A percentile compares a stretch with the other conserved stretches of the same genome.
Conservation (phyloP, 2,113 vertebrate species). For the Sinosuthora webbiana region DNA sequence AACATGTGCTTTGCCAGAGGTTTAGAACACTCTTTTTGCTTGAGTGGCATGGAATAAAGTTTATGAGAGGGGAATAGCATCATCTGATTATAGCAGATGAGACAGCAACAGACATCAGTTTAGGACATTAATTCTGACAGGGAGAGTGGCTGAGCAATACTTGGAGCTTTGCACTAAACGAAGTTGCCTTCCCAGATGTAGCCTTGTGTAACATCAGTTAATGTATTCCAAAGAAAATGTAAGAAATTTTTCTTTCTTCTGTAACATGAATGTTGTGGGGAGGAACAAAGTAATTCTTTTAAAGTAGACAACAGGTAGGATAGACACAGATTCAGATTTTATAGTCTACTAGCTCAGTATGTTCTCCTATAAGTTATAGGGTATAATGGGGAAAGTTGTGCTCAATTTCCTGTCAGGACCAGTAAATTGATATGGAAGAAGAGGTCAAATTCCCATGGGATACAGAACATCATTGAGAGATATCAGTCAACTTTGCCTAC, state of each 20-base stretch:
- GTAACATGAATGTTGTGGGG: neutral
- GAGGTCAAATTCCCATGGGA: neutral
- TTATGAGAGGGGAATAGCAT: neutral
- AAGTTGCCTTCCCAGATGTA: neutral
- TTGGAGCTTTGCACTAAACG: neutral
- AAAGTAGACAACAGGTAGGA: neutral
- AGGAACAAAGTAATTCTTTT: neutral
- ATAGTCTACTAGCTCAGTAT: neutral
- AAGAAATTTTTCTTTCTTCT: neutral
- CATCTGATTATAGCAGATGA: neutral
- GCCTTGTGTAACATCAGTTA: neutral
- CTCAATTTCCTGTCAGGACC: neutral
- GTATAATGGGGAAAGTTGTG: neutral
- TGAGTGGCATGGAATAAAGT: neutral
- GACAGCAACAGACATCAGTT: neutral
- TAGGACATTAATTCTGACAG: conserved; percentile 3
- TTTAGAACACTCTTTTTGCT: neutral
- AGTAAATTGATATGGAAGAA: neutral
- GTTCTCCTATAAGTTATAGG: neutral
- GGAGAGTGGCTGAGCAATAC: neutral
- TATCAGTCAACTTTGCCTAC: neutral
- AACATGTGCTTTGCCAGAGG: neutral
- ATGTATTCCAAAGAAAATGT: neutral
- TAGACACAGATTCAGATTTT: neutral
- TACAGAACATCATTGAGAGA: neutral